These are phyloP conservation scores for Henricia sp. DNA, from an alignment of 53 echinoderm and acorn worm species.

Conservation along the genomic window DNA sequence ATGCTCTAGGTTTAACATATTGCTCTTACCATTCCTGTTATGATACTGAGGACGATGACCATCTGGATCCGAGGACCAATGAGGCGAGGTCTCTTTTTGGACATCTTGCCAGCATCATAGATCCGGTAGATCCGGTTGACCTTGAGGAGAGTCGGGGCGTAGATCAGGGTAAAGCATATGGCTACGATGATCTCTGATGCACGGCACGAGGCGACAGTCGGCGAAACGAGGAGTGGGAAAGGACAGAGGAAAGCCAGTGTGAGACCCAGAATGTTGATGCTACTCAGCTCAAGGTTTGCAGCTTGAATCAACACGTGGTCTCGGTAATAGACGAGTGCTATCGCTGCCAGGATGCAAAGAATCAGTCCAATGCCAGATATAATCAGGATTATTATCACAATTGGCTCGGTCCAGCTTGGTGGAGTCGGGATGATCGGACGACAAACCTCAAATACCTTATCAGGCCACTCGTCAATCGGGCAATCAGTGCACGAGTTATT, in stretches of 20 bases:
- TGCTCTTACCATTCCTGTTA: constrained; percentile 29
- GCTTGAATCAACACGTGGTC: constrained; percentile 58
- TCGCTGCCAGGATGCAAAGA: constrained; percentile 38
- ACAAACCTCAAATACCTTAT: constrained; percentile 64
- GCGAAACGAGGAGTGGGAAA: constrained; percentile 42
- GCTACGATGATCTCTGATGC: constrained; percentile 31
- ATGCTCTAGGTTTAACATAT: neutral
- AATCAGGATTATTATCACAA: constrained; percentile 43
- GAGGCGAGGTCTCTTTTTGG: constrained; percentile 52
- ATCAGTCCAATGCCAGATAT: constrained; percentile 40
- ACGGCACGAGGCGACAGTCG: constrained; percentile 44
- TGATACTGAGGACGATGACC: neutral
- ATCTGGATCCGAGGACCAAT: constrained; percentile 47
- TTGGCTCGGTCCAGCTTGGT: constrained; percentile 67
- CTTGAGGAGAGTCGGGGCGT: constrained; percentile 63
- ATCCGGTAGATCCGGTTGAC: constrained; percentile 65
- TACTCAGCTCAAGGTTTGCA: constrained; percentile 59
- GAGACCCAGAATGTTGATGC: constrained; percentile 62
- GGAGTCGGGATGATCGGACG: constrained; percentile 47
- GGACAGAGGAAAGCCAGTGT: constrained; percentile 36
- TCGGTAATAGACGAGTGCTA: constrained; percentile 39
- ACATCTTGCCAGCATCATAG: constrained; percentile 60
- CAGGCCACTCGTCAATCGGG: constrained; percentile 69
- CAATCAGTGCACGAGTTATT: constrained; percentile 63
- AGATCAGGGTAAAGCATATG: constrained; percentile 57